A percentile compares a stretch with the other conserved stretches of the same genome.
phyloP scores from a whole-genome alignment of 1,140 invertebrate species.

The Caenorhabditis latens region DNA sequence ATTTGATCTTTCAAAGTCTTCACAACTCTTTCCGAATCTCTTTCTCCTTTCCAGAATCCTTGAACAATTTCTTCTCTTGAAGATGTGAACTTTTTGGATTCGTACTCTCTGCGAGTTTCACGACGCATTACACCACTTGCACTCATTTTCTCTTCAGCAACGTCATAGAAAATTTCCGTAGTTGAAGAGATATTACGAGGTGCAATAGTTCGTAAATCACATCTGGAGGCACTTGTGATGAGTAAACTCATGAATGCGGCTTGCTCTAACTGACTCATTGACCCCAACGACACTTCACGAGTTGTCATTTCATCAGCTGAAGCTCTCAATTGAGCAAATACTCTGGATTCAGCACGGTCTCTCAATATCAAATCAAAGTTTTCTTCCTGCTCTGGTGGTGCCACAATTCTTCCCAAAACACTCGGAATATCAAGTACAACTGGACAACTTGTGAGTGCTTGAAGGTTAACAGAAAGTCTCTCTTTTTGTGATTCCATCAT shows the following conservation, averaged over 20 bases:
- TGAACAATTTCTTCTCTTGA: constrained; percentile 50
- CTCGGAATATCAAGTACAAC: constrained; percentile 12
- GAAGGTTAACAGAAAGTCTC: neutral
- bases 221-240: constrained; percentile 34
- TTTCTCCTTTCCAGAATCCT: constrained; percentile 53
- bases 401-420: constrained; percentile 22
- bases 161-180: constrained; percentile 35
- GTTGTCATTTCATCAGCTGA: constrained; percentile 25
- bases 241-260: constrained; percentile 43
- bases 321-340: constrained; percentile 36
- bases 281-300: constrained; percentile 34
- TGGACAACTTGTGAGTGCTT: constrained; percentile 21
- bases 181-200: neutral
- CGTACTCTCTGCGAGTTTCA: constrained; percentile 3
- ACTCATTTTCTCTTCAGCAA: constrained; percentile 50
- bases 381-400: constrained; percentile 16
- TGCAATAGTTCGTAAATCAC: constrained; percentile 16
- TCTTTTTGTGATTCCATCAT: constrained; percentile 29
- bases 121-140: constrained; percentile 4
- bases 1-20: constrained; percentile 30
- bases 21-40: constrained; percentile 31
- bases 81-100: neutral
- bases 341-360: constrained; percentile 20
- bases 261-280: constrained; percentile 42
- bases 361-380: constrained; percentile 39